These are phyloP conservation scores for Dryocosmus kuriphilus DNA, from an alignment of 2,888 invertebrate species.

Conservation along the genomic window DNA sequence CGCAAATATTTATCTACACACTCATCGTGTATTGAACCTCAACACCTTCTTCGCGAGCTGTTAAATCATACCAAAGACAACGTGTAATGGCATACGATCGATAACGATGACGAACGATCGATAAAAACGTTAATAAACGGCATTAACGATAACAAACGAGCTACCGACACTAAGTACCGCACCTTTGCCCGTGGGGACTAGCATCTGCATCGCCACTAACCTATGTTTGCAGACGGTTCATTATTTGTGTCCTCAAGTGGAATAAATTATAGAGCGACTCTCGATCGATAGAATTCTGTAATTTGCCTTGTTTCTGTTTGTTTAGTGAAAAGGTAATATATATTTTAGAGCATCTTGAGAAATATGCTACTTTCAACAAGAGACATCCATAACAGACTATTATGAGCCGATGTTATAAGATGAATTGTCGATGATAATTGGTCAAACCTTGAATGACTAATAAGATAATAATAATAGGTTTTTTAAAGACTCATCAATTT, in stretches of 20 bases:
- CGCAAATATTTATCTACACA: not conserved
- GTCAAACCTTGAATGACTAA: too few relatives aligned
- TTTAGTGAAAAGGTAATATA: not conserved
- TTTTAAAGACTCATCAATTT: not conserved
- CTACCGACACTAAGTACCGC: conserved; percentile 44
- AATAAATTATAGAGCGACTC: not conserved
- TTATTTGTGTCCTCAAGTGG: conserved; percentile 2
- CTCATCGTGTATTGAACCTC: not conserved
- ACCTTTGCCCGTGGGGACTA: conserved; percentile 46
- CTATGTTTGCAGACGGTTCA: conserved; percentile 1
- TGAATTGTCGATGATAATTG: too few relatives aligned
- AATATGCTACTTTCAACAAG: too few relatives aligned
- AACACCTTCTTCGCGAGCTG: conserved; percentile 17
- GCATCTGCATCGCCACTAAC: conserved; percentile 41
- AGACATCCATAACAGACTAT: too few relatives aligned
- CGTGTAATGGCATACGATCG: conserved; percentile 54
- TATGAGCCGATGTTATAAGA: too few relatives aligned
- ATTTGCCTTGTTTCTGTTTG: not conserved
- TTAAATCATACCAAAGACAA: conserved; percentile 48
- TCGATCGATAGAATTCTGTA: not conserved
- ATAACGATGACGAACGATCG: conserved; percentile 55
- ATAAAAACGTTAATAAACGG: conserved; percentile 53
- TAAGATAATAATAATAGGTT: not conserved
- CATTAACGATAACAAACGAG: conserved; percentile 52
- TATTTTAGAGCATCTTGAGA: too few relatives aligned